Conservation (phyloP, 2,888 invertebrate species). For the Ennomos erosarius region DNA sequence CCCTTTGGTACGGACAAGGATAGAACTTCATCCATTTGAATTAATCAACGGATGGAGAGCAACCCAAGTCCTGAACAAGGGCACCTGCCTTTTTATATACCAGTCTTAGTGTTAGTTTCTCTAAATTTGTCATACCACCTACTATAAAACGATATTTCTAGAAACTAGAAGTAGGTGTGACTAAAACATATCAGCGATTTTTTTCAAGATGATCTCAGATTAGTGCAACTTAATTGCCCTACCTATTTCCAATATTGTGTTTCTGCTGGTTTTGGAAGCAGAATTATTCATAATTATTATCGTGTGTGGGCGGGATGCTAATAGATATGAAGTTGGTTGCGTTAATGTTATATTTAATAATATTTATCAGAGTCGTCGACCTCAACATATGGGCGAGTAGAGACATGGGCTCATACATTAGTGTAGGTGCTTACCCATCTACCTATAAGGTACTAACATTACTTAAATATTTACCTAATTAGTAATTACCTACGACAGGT, state of each 20-base stretch:
- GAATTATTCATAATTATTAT: conserved; percentile 31
- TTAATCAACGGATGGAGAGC: too few species aligned
- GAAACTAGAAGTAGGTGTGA: not conserved
- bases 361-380: conserved; percentile 78
- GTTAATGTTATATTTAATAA: conserved; percentile 58
- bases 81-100: too few species aligned
- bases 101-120: too few species aligned
- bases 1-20: too few species aligned
- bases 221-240: conserved; percentile 27
- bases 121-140: too few species aligned
- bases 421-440: conserved; percentile 16
- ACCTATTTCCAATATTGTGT: conserved; percentile 25
- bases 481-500: not conserved
- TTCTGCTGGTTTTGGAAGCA: conserved; percentile 32
- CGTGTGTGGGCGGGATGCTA: conserved; percentile 44
- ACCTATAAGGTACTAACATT: conserved; percentile 15
- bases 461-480: conserved; percentile 19
- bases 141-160: too few species aligned
- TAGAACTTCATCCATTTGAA: too few species aligned
- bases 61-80: too few species aligned
- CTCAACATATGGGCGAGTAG: conserved; percentile 60
- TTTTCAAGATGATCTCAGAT: conserved; percentile 26
- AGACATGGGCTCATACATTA: conserved; percentile 49
- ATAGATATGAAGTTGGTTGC: conserved; percentile 47
- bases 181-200: not conserved